A percentile compares a stretch with the other conserved stretches of the same genome.
These are phyloP conservation scores for Diorhabda carinulata DNA, from an alignment of 1,140 invertebrate species.

Conservation along the genomic window DNA sequence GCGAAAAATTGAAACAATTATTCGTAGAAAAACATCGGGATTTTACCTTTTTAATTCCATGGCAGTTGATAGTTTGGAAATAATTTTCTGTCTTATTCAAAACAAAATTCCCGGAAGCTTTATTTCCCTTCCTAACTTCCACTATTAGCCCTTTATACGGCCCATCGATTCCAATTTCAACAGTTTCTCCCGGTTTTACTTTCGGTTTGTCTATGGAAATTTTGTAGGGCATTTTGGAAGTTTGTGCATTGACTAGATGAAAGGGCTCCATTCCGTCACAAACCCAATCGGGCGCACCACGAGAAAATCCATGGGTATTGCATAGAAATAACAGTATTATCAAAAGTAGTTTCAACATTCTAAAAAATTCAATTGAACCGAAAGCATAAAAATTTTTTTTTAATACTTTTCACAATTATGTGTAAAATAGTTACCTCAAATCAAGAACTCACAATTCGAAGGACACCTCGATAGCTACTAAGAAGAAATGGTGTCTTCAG, in stretches of 20 bases:
- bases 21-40: too few species aligned
- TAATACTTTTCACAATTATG: too few species aligned
- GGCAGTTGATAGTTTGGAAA: conserved; percentile 37
- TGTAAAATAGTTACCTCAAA: too few species aligned
- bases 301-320: background rate
- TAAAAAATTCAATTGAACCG: too few species aligned
- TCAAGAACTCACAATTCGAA: too few species aligned
- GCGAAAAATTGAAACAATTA: too few species aligned
- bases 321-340: background rate
- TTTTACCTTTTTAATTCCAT: conserved; percentile 31
- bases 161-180: conserved; percentile 39
- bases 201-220: conserved; percentile 35
- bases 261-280: conserved; percentile 44
- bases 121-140: conserved; percentile 40
- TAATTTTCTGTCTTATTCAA: conserved; percentile 32
- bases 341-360: too few species aligned
- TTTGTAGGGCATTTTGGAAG: conserved; percentile 38
- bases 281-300: conserved; percentile 32
- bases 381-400: too few species aligned
- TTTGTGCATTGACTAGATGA: conserved; percentile 39
- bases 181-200: conserved; percentile 33
- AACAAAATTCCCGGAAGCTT: conserved; percentile 42
- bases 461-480: too few species aligned
- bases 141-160: conserved; percentile 48
- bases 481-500: too few species aligned